Evolutionary conservation across 2,888 invertebrate species (phyloP), one percentile per base, ranked within the genome.

Genomic region (Lingula anatina): DNA sequence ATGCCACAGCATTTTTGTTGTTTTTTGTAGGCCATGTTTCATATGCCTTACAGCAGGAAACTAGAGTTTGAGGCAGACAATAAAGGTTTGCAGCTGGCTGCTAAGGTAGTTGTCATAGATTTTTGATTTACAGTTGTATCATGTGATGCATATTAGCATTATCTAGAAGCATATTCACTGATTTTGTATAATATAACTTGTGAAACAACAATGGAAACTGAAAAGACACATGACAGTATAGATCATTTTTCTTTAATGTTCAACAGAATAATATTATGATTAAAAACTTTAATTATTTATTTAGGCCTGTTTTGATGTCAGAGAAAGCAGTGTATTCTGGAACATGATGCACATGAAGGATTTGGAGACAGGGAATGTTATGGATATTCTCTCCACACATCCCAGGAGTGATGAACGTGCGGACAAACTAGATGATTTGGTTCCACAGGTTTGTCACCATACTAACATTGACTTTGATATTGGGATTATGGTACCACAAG

Each of bases 31-130:
- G 26, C 83, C 5, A 53, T 80, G 36, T 59, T 82, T 24, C 68
- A 77, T 20, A 70, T 82, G 46, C 84, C 84, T 1, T 82, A 82
- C 65, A 81, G 78, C 47, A 74, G 84, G 59, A 68, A 71, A 36
- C 57, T 82, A 48, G 84, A 84, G 69, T 71, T 53, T 20, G 84
- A 84, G 70, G 84, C 84, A 36, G 84, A 84, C 64, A 70, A 76
- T 54, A 79, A 84, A 27, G 84, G 84, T 27, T 64, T 84, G 4
- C 61, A 73, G 46, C 68, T 85, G 43, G 79, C 82, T 37, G 82
- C 84, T 4, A 83, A 80, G 76, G 83, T 81, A 51, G 12, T 38
- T 27, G 1, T 20, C 12, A 39, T 18, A 39, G 7, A 7, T 3
- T 26, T n/a, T n/a, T n/a, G n/a, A n/a, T n/a, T n/a, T n/a, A n/a